A percentile compares a stretch with the other conserved stretches of the same genome.
phyloP scores from a whole-genome alignment of 2,888 invertebrate species.

The Dicranocentrus wangi region DNA sequence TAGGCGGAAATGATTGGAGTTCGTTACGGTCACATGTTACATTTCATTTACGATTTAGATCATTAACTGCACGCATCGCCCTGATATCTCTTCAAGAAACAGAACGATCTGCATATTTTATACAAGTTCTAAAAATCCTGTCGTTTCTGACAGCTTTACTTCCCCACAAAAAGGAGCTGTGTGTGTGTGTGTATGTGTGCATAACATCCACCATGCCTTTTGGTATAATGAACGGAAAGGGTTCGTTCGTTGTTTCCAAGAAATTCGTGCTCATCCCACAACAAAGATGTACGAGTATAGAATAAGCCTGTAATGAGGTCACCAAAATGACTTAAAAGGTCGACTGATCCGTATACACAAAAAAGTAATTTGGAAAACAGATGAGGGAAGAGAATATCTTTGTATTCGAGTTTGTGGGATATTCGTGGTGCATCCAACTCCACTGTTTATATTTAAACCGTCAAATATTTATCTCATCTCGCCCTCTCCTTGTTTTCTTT shows the following conservation, averaged over 20 bases:
- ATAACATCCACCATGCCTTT: too few relatives aligned
- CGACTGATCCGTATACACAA: not conserved
- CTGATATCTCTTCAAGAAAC: too few relatives aligned
- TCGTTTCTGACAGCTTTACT: too few relatives aligned
- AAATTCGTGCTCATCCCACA: too few relatives aligned
- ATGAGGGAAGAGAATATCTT: not conserved
- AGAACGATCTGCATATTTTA: too few relatives aligned
- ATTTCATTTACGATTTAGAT: conserved; percentile 15
- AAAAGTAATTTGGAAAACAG: conserved; percentile 11
- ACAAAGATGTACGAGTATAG: too few relatives aligned
- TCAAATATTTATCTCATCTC: conserved; percentile 14
- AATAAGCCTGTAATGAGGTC: conserved; percentile 14
- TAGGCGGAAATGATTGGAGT: not conserved
- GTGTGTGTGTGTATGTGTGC: too few relatives aligned
- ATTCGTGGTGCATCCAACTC: not conserved
- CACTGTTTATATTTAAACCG: not conserved
- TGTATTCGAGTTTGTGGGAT: too few relatives aligned
- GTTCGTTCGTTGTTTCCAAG: too few relatives aligned
- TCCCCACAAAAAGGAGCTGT: too few relatives aligned
- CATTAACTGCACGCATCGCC: conserved; percentile 1
- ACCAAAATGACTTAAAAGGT: conserved; percentile 12
- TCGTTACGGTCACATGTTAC: not conserved
- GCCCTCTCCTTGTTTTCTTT: not conserved
- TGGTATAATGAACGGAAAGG: too few relatives aligned
- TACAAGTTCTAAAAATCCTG: too few relatives aligned